Evolutionary conservation across 2,113 vertebrate genomes (phyloP), one percentile per base, ranked within the genome.

Genomic region (Isichthys henryi): DNA sequence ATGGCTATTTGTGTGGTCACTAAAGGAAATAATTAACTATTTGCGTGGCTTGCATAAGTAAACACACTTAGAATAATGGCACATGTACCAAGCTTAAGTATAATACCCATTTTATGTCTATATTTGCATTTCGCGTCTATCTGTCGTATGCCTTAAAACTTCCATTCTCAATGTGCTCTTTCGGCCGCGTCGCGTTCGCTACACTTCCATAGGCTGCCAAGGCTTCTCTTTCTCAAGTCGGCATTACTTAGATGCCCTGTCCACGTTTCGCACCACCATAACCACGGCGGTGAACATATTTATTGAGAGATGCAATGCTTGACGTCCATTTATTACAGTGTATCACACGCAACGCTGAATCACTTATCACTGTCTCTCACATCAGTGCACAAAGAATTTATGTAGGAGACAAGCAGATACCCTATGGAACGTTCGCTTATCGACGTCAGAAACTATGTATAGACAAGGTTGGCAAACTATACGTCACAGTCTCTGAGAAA

Each of bases 321-420:
- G 87, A 88, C 56, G 82, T 88, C 31, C 39, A 43, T 45, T 88
- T 86, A 86, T 62, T 88, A 62, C 43, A 45, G 23, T 66, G 19
- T 39, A 88, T 62, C 35, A 62, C 39, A 88, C 49, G 31, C 87
- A 62, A 66, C 56, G 39, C 87, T 66, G 52, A 88, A 62, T 88
- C 53, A 66, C 87, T 62, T 66, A 39, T 62, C 56, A 53, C 49
- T 86, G 85, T 86, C 85, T 52, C 27, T 10, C 85, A 88, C 31
- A 58, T 88, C 86, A 88, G 35, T 62, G 86, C 86, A 88, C 50
- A 88, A 88, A 46, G 53, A 43, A 46, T 88, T 88, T 45, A 88
- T 62, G 35, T 43, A 43, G 56, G 39, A 88, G 49, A 58, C 53
- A n/a, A 88, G 21, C 48, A 88, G 15, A 88, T 45, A 11, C 52